A percentile compares a stretch with the other conserved stretches of the same genome.
Evolutionary conservation across 2,113 vertebrate genomes (phyloP).

Genomic region (Brachypodius melanocephalos): DNA sequence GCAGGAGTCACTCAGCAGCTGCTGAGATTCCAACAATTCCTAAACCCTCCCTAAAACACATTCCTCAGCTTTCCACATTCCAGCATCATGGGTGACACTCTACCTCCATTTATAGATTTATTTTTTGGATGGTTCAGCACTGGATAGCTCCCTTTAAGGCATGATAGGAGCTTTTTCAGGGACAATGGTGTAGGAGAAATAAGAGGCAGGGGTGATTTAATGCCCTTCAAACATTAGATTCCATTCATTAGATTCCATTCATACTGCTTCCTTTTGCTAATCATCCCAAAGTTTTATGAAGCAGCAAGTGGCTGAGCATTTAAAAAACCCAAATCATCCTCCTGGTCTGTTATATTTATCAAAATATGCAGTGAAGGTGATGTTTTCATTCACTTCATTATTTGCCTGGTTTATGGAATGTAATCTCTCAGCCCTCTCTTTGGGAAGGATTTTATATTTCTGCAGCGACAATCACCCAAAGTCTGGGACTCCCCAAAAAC

Average conservation of each 20-base stretch:
- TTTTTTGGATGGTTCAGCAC: not conserved
- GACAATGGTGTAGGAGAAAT: rapidly evolving
- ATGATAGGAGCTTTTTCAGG: not conserved
- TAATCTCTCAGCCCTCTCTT: not conserved
- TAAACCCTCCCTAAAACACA: not conserved
- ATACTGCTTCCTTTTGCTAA: not conserved
- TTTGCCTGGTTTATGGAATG: not conserved
- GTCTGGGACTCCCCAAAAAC: not conserved
- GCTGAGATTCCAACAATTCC: rapidly evolving
- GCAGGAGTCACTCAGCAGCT: not conserved
- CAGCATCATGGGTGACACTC: not conserved
- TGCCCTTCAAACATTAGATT: not conserved
- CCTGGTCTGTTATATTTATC: not conserved
- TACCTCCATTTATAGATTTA: not conserved
- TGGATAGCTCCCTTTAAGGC: not conserved
- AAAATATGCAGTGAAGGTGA: not conserved
- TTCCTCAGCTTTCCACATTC: not conserved
- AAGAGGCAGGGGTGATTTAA: not conserved
- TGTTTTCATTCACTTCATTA: not conserved
- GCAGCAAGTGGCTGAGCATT: not conserved
- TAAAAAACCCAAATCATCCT: not conserved
- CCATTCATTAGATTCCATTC: not conserved
- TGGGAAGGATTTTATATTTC: not conserved
- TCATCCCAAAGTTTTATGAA: not conserved
- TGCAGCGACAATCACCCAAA: not conserved